Base-by-base conservation (phyloP, 2,888 invertebrate species). In the Lasioglossum figueresi region DNA sequence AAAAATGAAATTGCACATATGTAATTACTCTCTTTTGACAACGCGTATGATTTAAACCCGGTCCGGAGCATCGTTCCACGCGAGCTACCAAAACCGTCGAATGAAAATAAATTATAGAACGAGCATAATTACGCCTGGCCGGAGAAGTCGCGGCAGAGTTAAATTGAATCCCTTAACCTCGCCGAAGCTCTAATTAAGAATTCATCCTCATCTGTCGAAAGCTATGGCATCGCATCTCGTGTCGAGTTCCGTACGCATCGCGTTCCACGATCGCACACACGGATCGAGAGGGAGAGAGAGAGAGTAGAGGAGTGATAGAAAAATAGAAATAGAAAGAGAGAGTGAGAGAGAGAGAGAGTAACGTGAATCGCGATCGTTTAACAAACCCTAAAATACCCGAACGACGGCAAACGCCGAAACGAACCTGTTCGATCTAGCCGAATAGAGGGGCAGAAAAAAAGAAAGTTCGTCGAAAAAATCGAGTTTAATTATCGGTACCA, bases 401-500 rank as follows among this genome's bases (percentile, higher is more conserved):
- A 68, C 59, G n/a, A 27, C 27, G 27, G 10, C 16, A 19, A 43
- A 10, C 66, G 40, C 56, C 56, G 73, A 72, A 45, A 56, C 56
- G 59, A 27, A 27, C 59, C 27, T 14, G 27, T 27, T 14, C 59
- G 16, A 59, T 59, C 14, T 34, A 34, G 31, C 6, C 34, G 19
- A n/a, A 43, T 10, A 27, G 27, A 14, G 19, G 27, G 5, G 14
- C 27, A 43, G 40, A 40, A 45, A 34, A 66, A 76, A 56, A 43
- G 19, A 23, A 23, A 19, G 43, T 12, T n/a, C 0, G 19, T 12
- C 6, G 27, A 34, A 23, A 68, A 68, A 68, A 68, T 68, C 66
- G 8, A 34, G 6, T 48, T 76, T 76, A 76, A 68, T 52, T 66
- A 84, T 84, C 63, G 40, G 34, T 27, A n/a, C 37, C 40, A 48